Base-by-base conservation (phyloP, 2,113 vertebrate genomes). In the Ictidomys tridecemlineatus region DNA sequence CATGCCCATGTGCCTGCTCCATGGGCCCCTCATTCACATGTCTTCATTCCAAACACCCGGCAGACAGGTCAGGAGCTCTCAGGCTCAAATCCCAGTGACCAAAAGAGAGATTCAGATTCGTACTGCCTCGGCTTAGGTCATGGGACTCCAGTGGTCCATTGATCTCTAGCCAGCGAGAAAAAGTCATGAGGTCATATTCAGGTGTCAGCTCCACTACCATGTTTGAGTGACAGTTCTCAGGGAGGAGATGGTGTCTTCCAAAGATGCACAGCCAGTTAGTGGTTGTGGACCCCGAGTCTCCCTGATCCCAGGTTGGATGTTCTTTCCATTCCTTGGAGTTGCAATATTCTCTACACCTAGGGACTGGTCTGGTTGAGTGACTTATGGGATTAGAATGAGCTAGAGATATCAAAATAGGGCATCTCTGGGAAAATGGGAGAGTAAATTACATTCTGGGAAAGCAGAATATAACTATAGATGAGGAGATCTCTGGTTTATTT, bases 1-100 rank as follows among this genome's bases (percentile, higher is more conserved):
- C 0, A 1, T 30, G 8, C 39, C 6, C 34, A 45, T 0, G 4
- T 20, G 22, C 5, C 3, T 8, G 13, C 6, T 73, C 28, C 8
- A 0, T 0, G 13, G 48, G 9, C 22, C 24, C 34, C 39, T 39
- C 1, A 42, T 26, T 78, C 45, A 3, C 1, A 4, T 18, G 32
- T 7, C 30, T 56, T 28, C 92, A 42, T 39, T 58, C 67, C 45
- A n/a, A 16, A 87, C 14, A 45, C 28, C 8, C 30, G 69, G 65
- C 10, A 95, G 51, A 73, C 24, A 61, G 65, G 39, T 39, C 63
- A 28, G n/a, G 11, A 26, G 79, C 39, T 69, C 48, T 85, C 16
- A 22, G n/a, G 24, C 26, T 34, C 10, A 58, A 22, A 11, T 37
- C 82, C 17, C 39, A 65, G 26, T 42, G 53, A 83, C 10, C 12